phyloP scores from a whole-genome alignment of 2,797 vertebrate genomes.

The Sebastes steindachneri region DNA sequence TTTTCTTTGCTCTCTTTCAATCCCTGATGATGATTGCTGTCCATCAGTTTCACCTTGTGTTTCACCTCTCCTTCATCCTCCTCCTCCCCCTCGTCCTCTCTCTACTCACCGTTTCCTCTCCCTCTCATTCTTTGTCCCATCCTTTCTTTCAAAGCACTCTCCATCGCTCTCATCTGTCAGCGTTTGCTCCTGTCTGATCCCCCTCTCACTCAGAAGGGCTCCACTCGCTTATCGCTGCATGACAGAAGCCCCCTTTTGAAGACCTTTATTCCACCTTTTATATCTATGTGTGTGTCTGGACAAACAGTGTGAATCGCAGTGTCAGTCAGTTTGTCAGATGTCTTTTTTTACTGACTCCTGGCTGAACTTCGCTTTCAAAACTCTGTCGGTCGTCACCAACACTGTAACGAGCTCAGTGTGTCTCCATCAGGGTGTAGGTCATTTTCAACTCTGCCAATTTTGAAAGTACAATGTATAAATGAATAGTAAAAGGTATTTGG shows the following conservation, averaged over 20 bases:
- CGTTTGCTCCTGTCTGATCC: constrained; percentile 53
- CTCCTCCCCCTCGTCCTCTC: not conserved
- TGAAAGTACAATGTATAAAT: not conserved
- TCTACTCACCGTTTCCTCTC: not conserved
- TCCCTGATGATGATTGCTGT: not conserved
- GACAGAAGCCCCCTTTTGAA: constrained; percentile 57
- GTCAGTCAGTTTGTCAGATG: constrained; percentile 27
- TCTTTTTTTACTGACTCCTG: constrained; percentile 45
- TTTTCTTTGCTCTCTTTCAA: not conserved
- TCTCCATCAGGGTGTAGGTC: constrained; percentile 6
- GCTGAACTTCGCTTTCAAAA: constrained; percentile 37
- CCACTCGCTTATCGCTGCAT: constrained; percentile 50
- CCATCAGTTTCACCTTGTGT: not conserved
- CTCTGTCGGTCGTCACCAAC: not conserved
- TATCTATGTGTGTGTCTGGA: not conserved
- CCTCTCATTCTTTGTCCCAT: constrained; percentile 6
- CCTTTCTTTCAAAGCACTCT: constrained; percentile 34
- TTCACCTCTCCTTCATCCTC: not conserved
- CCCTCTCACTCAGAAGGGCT: constrained; percentile 41
- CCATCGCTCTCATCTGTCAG: constrained; percentile 54
- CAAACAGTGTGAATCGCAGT: constrained; percentile 11
- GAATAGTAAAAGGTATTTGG: not conserved
- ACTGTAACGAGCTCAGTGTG: not conserved
- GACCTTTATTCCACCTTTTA: constrained; percentile 39
- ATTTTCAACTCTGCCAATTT: not conserved